These are phyloP conservation scores for Diarsia mendica DNA, from an alignment of 2,888 invertebrate species.

Conservation along the genomic window DNA sequence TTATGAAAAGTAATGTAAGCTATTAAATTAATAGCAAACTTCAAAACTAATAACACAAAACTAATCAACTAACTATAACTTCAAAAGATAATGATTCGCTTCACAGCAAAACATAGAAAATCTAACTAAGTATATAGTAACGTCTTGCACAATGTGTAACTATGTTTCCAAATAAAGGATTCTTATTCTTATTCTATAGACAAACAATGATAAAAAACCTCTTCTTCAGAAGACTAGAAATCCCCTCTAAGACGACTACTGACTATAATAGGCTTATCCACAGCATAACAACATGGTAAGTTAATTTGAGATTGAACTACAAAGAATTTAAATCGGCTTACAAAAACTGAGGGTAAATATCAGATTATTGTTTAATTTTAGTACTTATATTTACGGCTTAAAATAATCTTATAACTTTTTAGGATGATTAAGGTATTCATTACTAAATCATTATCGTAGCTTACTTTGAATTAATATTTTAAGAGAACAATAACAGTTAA, in stretches of 20 bases:
- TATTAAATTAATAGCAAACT: no score
- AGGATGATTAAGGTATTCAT: background rate
- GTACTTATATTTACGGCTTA: background rate
- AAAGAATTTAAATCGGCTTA: background rate
- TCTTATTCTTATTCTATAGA: no score
- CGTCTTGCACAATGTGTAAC: no score
- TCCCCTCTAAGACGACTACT: background rate
- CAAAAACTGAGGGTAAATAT: background rate
- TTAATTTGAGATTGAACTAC: background rate
- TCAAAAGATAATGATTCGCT: no score
- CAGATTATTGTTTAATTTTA: background rate
- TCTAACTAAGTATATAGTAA: no score
- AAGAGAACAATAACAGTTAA: background rate
- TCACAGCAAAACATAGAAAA: no score
- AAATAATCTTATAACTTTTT: background rate
- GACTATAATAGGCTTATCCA: background rate
- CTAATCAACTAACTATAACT: no score
- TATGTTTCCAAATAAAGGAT: no score
- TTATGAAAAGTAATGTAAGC: background rate
- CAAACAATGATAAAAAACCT: no score
- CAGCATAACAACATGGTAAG: no score
- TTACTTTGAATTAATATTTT: background rate
- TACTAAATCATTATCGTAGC: background rate
- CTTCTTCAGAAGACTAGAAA: background rate
- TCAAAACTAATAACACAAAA: no score